Conservation (phyloP, 2,113 vertebrate genomes). For the Misgurnus anguillicaudatus region DNA sequence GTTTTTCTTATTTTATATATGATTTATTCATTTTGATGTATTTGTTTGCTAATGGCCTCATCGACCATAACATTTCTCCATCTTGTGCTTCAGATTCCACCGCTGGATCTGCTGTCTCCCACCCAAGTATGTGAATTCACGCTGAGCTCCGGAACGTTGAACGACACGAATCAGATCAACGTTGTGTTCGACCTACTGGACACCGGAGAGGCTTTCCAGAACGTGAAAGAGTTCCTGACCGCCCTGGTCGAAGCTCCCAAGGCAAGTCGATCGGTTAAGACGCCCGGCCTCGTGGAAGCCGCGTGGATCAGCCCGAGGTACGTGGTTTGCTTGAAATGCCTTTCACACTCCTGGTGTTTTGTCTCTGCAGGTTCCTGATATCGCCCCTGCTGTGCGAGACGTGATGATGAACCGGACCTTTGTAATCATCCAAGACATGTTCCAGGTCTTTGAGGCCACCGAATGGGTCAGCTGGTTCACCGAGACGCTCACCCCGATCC, state of each 20-base stretch:
- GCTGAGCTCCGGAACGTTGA: slow-evolving; percentile 41
- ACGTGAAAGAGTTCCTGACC: slow-evolving; percentile 38
- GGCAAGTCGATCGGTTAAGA: neutral
- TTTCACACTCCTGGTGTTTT: neutral
- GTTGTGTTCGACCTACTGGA: slow-evolving; percentile 35
- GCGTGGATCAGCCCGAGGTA: no score
- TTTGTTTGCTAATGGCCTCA: neutral
- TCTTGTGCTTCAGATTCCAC: slow-evolving; percentile 19
- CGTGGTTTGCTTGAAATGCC: neutral
- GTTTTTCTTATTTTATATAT: no score
- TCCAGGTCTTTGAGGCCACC: neutral
- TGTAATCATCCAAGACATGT: slow-evolving; percentile 36
- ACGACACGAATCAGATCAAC: slow-evolving; percentile 39
- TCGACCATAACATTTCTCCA: neutral
- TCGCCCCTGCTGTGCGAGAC: slow-evolving; percentile 43
- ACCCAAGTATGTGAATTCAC: slow-evolving; percentile 55
- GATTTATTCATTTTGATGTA: no score
- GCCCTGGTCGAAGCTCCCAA: slow-evolving; percentile 28
- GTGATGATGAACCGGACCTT: slow-evolving; percentile 60
- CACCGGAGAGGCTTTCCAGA: slow-evolving; percentile 21
- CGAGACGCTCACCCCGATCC: slow-evolving; percentile 38
- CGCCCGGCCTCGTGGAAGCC: neutral
- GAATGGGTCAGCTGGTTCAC: slow-evolving; percentile 41
- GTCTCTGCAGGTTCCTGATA: slow-evolving; percentile 15
- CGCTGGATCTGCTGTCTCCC: slow-evolving; percentile 50